Base-by-base conservation (phyloP, 2,888 invertebrate species). In the Muschampia plurimacula region DNA sequence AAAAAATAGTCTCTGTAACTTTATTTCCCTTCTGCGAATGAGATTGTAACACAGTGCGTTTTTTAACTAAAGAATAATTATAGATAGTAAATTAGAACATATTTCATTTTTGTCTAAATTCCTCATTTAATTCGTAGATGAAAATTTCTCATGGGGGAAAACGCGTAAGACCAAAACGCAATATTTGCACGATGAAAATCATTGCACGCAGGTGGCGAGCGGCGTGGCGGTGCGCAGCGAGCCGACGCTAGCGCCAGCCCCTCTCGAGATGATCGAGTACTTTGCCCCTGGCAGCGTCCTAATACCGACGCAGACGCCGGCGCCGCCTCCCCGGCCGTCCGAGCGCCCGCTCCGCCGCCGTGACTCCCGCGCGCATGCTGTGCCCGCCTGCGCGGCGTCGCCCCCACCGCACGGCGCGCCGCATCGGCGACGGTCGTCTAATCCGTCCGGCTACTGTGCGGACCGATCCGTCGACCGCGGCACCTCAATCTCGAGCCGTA, bases 211-310 rank as follows among this genome's bases (percentile, higher is more conserved):
- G 94, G 94, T 93, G 94, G 94, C 93, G 94, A 93, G 92, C 90
- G 93, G 92, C 90, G 92, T 90, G 90, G 92, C 89, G 91, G 89
- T 89, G 90, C 85, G 84, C 86, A 87, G 85, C 83, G 85, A 80
- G 80, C 78, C 76, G 67, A 67, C 59, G 72, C 79, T 80, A 81
- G 72, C 79, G 77, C 77, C 82, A 81, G 80, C 81, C 80, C 49
- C 13, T 78, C 75, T 64, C 76, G 69, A 74, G 76, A 72, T 76
- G 73, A 49, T 71, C 75, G 80, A 77, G 6, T n/a, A 52, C 15
- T 15, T 52, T 76, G 79, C 79, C 79, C 75, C 72, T 79, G 83
- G 84, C 84, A 80, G 80, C 64, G 13, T 67, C 60, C n/a, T 60
- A n/a, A n/a, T n/a, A n/a, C n/a, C n/a, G n/a, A n/a, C n/a, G n/a